Evolutionary conservation across 2,888 invertebrate genomes (phyloP), one percentile per base, ranked within the genome.

Genomic region (Pachliopta kotzebuea): DNA sequence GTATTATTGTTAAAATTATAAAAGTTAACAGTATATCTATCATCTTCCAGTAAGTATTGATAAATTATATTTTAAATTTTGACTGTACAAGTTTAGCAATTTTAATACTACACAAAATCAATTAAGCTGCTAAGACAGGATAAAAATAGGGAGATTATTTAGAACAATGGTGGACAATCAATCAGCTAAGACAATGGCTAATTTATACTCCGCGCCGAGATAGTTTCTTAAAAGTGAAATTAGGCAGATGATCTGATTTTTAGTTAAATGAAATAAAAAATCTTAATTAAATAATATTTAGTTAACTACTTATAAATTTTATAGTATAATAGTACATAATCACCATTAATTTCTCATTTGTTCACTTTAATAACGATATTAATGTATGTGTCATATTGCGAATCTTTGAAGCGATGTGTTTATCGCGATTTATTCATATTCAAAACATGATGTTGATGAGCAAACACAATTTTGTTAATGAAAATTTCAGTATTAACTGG

Each of bases 391-490:
- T 21, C 11, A 45, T 53, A 42, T 23, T 8, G n/a, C 23, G n/a
- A 45, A 45, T 60, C 53, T 60, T 65, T 65, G 29, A 56, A 26
- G 24, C 60, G 56, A 29, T 53, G 45, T 52, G 53, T 59, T 64
- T 60, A 57, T 57, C 45, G 54, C 61, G 61, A 65, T 61, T 65
- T 65, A 65, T 65, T 53, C 23, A 24, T 26, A 18, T 56, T 29
- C 52, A 60, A 60, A 60, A 54, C 54, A 60, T 62, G 58, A 55
- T 54, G 60, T 57, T 65, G 58, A 65, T 65, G 61, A 54, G 37
- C 54, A 31, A 62, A 60, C 58, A 55, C 37, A 54, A 54, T 26
- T 53, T 61, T 26, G 57, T 61, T 65, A 61, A 65, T 62, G 61
- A 62, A 54, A 55, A 62, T 62, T 65, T 65, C n/a, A 55, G 61